Evolutionary conservation across 2,888 invertebrate species (phyloP).

Genomic region (Lasiommata megera): DNA sequence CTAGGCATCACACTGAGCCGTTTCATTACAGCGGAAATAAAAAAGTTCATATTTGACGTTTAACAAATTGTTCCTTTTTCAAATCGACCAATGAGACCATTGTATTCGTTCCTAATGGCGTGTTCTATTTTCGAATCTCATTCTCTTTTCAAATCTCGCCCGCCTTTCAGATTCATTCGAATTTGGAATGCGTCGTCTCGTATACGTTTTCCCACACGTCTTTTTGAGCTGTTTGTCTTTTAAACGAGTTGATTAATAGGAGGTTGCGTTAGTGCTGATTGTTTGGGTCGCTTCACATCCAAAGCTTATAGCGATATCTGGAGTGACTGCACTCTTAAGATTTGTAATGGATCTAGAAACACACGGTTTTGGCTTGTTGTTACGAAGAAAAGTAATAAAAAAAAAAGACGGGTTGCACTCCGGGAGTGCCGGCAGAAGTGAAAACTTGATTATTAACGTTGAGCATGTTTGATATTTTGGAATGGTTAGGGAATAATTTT

Average conservation of each 20-base stretch:
- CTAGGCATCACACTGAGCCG: conserved; percentile 72
- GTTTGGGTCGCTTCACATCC: conserved; percentile 40
- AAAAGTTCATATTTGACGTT: conserved; percentile 80
- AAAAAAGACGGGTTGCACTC: too few species aligned
- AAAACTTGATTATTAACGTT: too few species aligned
- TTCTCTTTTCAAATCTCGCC: conserved; percentile 79
- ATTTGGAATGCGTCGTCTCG: conserved; percentile 76
- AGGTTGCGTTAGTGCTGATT: conserved; percentile 59
- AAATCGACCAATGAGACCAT: conserved; percentile 81
- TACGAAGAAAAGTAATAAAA: too few species aligned
- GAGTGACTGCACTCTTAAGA: neutral
- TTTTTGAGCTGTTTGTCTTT: conserved; percentile 65
- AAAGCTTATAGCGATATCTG: conserved; percentile 10
- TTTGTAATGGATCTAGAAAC: neutral
- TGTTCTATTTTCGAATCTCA: conserved; percentile 81
- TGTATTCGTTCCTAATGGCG: conserved; percentile 79
- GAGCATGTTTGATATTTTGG: too few species aligned
- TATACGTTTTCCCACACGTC: conserved; percentile 77
- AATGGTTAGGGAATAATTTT: too few species aligned
- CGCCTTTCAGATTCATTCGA: conserved; percentile 79
- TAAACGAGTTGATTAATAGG: conserved; percentile 79
- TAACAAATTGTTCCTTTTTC: conserved; percentile 82
- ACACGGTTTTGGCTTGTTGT: neutral
- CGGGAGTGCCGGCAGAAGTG: too few species aligned
- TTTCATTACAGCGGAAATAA: conserved; percentile 77